Conservation (phyloP, 2,113 vertebrate genomes). For the Atherinomorus stipes region DNA sequence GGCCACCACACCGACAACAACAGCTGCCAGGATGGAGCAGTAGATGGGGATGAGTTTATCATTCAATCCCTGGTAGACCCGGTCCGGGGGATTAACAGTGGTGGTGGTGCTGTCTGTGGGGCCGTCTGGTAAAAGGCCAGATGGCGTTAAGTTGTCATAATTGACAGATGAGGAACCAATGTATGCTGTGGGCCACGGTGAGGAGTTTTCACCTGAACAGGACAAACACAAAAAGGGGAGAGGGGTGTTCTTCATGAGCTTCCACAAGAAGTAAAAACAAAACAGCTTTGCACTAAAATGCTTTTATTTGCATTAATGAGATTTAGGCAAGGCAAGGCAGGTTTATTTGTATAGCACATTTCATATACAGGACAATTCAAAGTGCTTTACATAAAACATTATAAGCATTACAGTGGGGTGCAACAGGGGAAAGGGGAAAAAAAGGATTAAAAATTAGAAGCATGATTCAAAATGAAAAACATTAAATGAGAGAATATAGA, state of each 20-base stretch:
- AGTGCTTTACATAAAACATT: no score
- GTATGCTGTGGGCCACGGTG: background rate
- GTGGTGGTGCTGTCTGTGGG: conserved; percentile 67
- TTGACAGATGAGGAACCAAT: background rate
- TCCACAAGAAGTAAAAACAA: conserved; percentile 12
- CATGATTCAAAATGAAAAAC: no score
- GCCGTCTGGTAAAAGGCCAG: conserved; percentile 14
- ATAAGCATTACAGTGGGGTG: no score
- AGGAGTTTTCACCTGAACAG: conserved; percentile 36
- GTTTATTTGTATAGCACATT: no score
- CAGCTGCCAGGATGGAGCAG: conserved; percentile 94
- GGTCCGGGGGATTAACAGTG: conserved; percentile 82
- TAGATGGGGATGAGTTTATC: conserved; percentile 97
- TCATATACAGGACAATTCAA: no score
- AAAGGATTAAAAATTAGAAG: no score
- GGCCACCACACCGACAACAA: conserved; percentile 92
- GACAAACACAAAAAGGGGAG: conserved; percentile 8
- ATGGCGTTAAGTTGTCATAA: background rate
- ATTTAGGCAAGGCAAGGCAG: no score
- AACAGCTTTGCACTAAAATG: background rate
- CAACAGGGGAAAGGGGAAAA: no score
- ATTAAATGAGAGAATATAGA: no score
- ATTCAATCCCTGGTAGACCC: conserved; percentile 78
- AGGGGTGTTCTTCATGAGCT: background rate
- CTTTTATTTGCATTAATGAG: background rate